Evolutionary conservation across 2,888 invertebrate genomes (phyloP), one percentile per base, ranked within the genome.

Genomic region (Himalopsyche tibetana): DNA sequence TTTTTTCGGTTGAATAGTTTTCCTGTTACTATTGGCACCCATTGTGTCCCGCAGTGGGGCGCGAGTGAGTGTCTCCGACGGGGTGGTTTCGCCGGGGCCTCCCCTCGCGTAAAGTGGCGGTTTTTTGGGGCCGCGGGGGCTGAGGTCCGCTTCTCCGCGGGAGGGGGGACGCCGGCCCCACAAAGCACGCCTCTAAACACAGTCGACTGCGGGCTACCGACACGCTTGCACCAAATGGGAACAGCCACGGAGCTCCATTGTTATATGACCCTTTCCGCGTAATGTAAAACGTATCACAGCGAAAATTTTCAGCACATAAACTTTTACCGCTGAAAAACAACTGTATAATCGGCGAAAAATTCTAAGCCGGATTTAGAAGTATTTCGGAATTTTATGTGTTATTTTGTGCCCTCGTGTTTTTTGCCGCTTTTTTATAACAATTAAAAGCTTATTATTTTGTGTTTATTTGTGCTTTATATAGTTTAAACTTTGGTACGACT

Each of bases 151-250:
- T 28, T 63, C 63, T 28, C 63, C 63, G 63, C 63, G 63, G 63
- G 63, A 63, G 63, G 63, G 63, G 63, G 63, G 63, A 63, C 63
- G 28, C 63, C 63, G 63, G 63, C 63, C 63, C 63, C 63, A 63
- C 63, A 63, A 9, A 63, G 63, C 63, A 63, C 63, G 63, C 63
- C 63, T 63, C 63, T 63, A 63, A 63, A 63, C 42, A 81, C 86
- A 86, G 86, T 86, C 86, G 86, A 69, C 80, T 81, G 55, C 81
- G 38, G 81, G 83, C 86, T 82, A 86, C 79, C 55, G 84, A 55
- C 69, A 17, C n/a, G 86, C 12, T 40, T 63, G 63, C 86, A 86
- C 79, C 86, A 63, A 63, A 63, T 63, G 63, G 28, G 63, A 63
- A 28, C 28, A 3, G 63, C 2, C 63, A 19, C 63, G 63, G 19